Base-by-base conservation (phyloP, 2,113 vertebrate genomes). In the Morone saxatilis region DNA sequence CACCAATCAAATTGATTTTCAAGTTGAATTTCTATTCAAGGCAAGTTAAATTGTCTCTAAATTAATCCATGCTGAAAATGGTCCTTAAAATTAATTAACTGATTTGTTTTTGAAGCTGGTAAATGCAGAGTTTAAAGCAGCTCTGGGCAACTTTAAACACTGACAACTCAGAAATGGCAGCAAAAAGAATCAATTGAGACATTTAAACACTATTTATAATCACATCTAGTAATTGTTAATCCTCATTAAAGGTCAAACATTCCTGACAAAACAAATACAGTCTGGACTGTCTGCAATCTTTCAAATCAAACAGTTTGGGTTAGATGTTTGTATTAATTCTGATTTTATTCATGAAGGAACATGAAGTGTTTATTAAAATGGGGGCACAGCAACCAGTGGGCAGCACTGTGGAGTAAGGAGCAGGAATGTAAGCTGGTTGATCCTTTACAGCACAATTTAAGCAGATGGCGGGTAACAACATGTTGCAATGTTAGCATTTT, bases 31-130 rank as follows among this genome's bases (percentile, higher is more conserved):
- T 48, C 16, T 62, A 16, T 12, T 62, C 36, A 71, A 5, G 0
- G 8, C 19, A 56, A 57, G 10, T 48, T 48, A 6, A 43, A 9
- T 17, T 43, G 56, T 47, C 31, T 71, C 5, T 10, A 4, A 43
- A 31, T 73, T 22, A 13, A 76, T 75, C 78, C 71, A 88, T 77
- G 81, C 86, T 81, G 50, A 78, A 75, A 56, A 53, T 25, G 12
- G 12, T 45, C 3, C 48, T 43, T 61, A 4, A 12, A 62, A 71
- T 62, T 14, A 54, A 36, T 8, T 0, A 61, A 47, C 3, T 51
- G 20, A 57, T 73, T 71, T 13, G 16, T 12, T 67, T 11, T n/a
- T 50, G 38, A 20, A 20, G 25, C 41, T 78, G 9, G 19, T 67
- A 61, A 36, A 36, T 38, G 25, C n/a, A 7, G 8, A 20, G 54